These are phyloP conservation scores for Punctoribates punctum DNA, from an alignment of 2,888 invertebrate genomes.

Conservation along the genomic window DNA sequence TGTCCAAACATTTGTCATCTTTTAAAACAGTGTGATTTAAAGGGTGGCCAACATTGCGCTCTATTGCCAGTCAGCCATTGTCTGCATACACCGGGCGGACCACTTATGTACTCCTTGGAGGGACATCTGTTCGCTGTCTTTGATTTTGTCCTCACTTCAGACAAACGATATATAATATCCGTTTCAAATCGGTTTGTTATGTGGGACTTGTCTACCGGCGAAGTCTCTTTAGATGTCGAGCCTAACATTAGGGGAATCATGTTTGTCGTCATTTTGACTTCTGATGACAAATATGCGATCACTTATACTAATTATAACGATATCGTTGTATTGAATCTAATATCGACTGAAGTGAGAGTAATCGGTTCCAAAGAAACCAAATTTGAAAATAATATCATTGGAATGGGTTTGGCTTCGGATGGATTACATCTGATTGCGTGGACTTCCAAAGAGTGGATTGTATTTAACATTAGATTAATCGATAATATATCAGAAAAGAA, in stretches of 20 bases:
- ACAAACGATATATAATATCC: constrained; percentile 87
- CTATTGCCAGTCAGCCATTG: constrained; percentile 91
- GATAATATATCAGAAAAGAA: neutral
- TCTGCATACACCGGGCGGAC: constrained; percentile 97
- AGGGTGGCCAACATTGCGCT: constrained; percentile 83
- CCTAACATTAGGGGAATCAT: constrained; percentile 94
- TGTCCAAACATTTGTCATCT: constrained; percentile 75
- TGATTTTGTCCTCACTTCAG: constrained; percentile 81
- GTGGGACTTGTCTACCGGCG: constrained; percentile 93
- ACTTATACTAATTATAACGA: constrained; percentile 95
- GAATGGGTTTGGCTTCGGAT: constrained; percentile 61
- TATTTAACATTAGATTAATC: constrained; percentile 58
- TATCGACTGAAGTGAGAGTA: constrained; percentile 83
- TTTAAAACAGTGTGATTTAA: constrained; percentile 81
- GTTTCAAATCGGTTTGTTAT: constrained; percentile 95
- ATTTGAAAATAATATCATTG: constrained; percentile 58
- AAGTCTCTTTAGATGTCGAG: constrained; percentile 77
- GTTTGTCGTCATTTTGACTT: constrained; percentile 85
- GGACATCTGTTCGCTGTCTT: constrained; percentile 98
- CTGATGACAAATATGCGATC: constrained; percentile 92
- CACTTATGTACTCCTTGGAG: constrained; percentile 93
- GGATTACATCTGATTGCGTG: constrained; percentile 71
- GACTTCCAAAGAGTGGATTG: constrained; percentile 68
- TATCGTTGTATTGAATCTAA: constrained; percentile 81
- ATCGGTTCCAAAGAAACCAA: neutral